phyloP scores from a whole-genome alignment of 2,113 vertebrate species.

The Oncorhynchus nerka region DNA sequence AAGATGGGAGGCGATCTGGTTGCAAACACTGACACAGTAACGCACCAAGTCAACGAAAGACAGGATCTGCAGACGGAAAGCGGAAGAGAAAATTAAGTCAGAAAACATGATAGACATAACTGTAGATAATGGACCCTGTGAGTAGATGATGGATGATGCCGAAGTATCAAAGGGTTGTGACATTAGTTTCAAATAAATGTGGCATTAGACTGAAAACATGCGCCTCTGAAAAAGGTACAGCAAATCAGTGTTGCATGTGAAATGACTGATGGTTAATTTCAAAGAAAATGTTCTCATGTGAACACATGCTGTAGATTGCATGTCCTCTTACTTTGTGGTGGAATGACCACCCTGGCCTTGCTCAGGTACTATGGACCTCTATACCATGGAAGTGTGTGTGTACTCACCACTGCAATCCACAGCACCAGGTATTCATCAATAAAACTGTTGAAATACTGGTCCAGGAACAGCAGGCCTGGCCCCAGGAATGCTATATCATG shows the following conservation, averaged over 20 bases:
- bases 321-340: neutral
- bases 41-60: slow-evolving; percentile 92
- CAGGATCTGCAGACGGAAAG: slow-evolving; percentile 75
- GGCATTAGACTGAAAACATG: neutral
- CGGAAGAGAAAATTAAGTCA: slow-evolving; percentile 5
- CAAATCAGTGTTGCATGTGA: neutral
- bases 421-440: slow-evolving; percentile 96
- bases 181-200: neutral
- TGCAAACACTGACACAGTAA: slow-evolving; percentile 95
- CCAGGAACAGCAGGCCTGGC: slow-evolving; percentile 92
- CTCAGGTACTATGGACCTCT: too few species aligned
- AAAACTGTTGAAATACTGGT: slow-evolving; percentile 99
- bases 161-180: neutral
- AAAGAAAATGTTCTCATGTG: too few species aligned
- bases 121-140: neutral
- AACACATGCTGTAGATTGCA: neutral
- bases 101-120: neutral
- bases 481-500: slow-evolving; percentile 96
- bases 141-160: neutral
- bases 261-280: too few species aligned
- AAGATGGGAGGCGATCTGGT: slow-evolving; percentile 94
- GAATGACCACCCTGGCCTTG: neutral
- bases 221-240: neutral
- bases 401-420: slow-evolving; percentile 94
- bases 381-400: neutral